phyloP scores from a whole-genome alignment of 2,888 invertebrate genomes.

The Catocala sponsa region DNA sequence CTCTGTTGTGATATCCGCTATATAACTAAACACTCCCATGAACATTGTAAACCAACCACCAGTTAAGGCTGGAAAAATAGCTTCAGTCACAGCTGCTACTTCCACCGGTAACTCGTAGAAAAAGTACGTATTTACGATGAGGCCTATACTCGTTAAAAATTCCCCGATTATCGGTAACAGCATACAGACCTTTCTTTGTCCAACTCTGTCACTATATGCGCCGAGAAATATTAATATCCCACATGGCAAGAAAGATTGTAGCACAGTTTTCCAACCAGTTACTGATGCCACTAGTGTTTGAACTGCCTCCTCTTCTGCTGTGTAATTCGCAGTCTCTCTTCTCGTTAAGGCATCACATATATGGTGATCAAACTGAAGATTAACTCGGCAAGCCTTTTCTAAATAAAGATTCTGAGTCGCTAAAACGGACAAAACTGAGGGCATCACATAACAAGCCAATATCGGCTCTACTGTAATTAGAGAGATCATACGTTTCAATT shows the following conservation, averaged over 20 bases:
- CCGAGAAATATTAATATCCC: constrained; percentile 94
- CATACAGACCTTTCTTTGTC: constrained; percentile 94
- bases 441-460: constrained; percentile 91
- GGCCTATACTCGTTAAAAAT: constrained; percentile 92
- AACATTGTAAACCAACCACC: constrained; percentile 97
- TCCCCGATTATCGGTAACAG: constrained; percentile 94
- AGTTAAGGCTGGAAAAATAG: constrained; percentile 93
- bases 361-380: constrained; percentile 91
- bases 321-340: constrained; percentile 90
- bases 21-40: constrained; percentile 96
- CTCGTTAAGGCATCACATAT: constrained; percentile 93
- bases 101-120: constrained; percentile 94
- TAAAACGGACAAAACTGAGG: constrained; percentile 90
- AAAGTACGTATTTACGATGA: constrained; percentile 93
- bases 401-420: constrained; percentile 95
- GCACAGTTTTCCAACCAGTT: constrained; percentile 95
- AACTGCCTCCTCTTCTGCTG: constrained; percentile 89
- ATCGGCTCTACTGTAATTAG: constrained; percentile 93
- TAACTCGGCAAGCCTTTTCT: constrained; percentile 95
- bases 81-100: constrained; percentile 93
- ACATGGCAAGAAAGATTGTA: constrained; percentile 94
- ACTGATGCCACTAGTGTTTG: constrained; percentile 93
- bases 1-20: constrained; percentile 95
- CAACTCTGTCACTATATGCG: constrained; percentile 91
- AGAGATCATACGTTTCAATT: constrained; percentile 86